Percentiles rank a stretch among this genome's conserved stretches.
phyloP scores from a whole-genome alignment of 2,113 vertebrate species.

The Machaerirhynchus nigripectus region DNA sequence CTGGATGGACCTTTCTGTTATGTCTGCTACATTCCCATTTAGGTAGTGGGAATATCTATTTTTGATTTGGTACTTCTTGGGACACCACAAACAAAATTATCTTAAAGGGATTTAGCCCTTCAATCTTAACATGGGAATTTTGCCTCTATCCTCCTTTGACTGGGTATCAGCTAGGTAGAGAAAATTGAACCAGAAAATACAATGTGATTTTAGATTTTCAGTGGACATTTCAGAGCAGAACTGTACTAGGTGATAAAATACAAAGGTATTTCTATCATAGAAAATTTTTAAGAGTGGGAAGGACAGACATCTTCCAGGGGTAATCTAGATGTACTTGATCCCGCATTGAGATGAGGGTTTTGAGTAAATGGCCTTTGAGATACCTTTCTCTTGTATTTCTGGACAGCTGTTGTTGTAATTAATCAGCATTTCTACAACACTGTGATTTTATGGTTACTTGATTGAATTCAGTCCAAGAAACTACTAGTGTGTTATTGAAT shows the following conservation, averaged over 20 bases:
- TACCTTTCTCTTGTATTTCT: not conserved
- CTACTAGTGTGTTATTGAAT: conserved; percentile 12
- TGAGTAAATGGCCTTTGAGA: not conserved
- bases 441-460: not conserved
- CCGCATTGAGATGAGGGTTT: not conserved
- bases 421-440: not conserved
- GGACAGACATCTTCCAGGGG: not conserved
- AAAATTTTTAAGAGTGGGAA: not conserved
- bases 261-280: not conserved
- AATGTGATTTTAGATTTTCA: not conserved
- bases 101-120: not conserved
- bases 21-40: not conserved
- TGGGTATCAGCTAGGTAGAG: not conserved
- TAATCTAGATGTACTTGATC: not conserved
- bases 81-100: not conserved
- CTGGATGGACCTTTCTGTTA: not conserved
- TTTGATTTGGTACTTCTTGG: not conserved
- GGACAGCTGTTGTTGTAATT: not conserved
- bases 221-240: not conserved
- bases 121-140: not conserved
- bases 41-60: not conserved
- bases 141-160: not conserved
- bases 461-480: not conserved
- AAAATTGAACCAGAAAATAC: not conserved
- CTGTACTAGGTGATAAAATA: not conserved